Evolutionary conservation across 2,113 vertebrate species (phyloP).

Genomic region (Salvelinus namaycush): DNA sequence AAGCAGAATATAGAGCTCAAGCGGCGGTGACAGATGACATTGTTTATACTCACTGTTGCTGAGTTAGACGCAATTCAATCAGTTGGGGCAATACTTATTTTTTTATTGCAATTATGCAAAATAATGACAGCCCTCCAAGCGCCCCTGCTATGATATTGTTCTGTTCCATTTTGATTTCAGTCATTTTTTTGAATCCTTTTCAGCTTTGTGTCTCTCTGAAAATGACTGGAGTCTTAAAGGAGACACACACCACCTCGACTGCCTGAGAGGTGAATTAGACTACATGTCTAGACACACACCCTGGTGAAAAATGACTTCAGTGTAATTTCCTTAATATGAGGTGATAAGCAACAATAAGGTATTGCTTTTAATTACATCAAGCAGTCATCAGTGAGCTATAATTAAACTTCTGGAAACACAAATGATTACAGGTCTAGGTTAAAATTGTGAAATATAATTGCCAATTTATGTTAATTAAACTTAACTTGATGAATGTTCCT

Average conservation of each 20-base stretch:
- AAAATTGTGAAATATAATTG: constrained; percentile 59
- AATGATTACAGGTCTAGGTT: constrained; percentile 56
- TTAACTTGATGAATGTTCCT: constrained; percentile 27
- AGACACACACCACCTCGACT: not conserved
- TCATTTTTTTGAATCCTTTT: constrained; percentile 5
- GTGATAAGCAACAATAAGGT: constrained; percentile 60
- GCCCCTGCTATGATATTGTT: constrained; percentile 8
- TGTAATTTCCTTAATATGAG: constrained; percentile 50
- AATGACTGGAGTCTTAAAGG: constrained; percentile 7
- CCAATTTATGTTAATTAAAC: constrained; percentile 53
- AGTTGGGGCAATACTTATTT: constrained; percentile 32
- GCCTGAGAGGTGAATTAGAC: constrained; percentile 17
- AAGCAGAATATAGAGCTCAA: constrained; percentile 14
- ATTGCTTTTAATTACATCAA: constrained; percentile 55
- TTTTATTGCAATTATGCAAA: constrained; percentile 47
- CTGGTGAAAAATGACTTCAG: constrained; percentile 35
- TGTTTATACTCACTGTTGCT: constrained; percentile 34
- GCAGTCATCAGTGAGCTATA: constrained; percentile 47
- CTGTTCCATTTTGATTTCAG: constrained; percentile 20
- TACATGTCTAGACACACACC: not conserved
- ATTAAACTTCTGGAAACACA: constrained; percentile 57
- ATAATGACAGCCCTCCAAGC: constrained; percentile 26
- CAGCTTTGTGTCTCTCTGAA: not conserved
- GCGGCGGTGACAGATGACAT: constrained; percentile 29
- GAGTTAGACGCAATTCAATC: constrained; percentile 44